Base-by-base conservation (phyloP, 2,888 invertebrate genomes). In the Cerceris rybyensis region DNA sequence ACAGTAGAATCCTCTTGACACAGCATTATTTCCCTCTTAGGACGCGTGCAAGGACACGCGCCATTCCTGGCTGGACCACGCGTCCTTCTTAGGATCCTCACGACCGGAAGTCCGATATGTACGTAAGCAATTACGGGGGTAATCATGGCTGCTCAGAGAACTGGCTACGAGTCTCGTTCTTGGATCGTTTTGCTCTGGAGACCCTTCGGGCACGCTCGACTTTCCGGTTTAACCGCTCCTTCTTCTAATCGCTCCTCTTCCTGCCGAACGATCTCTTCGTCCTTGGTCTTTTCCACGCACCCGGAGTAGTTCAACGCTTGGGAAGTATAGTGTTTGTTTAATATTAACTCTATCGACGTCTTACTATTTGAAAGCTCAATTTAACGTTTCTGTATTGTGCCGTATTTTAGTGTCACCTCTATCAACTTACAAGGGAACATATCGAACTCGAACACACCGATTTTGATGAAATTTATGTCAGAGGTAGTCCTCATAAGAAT, bases 171-270 rank as follows among this genome's bases (percentile, higher is more conserved):
- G 79, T 70, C 75, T 74, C 63, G 70, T 68, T 59, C 69, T 28
- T 49, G 70, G 79, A 81, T 81, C 81, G 83, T 79, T 83, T 79
- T 78, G 77, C 85, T 81, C n/a, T 67, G 75, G 63, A 78, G 81
- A 82, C 74, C 69, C 78, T 80, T 78, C 81, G 64, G 66, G 72
- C 74, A 73, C 80, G 85, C 87, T 88, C 87, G 88, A 88, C 84
- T 88, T 88, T 88, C 88, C 86, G 87, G 88, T 87, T 88, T 88
- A 87, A 88, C 88, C 84, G 83, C 88, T 87, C 82, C 81, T 83
- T 85, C 83, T 86, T 82, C 85, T 83, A 82, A 86, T 86, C 84
- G 80, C 72, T 80, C 66, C 76, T 75, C 82, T 86, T 86, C 84
- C 86, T 80, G 77, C 80, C 71, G 70, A 70, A 77, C 77, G 83